Evolutionary conservation across 2,888 invertebrate species (phyloP), one percentile per base, ranked within the genome.

Genomic region (Platypus cylindrus): DNA sequence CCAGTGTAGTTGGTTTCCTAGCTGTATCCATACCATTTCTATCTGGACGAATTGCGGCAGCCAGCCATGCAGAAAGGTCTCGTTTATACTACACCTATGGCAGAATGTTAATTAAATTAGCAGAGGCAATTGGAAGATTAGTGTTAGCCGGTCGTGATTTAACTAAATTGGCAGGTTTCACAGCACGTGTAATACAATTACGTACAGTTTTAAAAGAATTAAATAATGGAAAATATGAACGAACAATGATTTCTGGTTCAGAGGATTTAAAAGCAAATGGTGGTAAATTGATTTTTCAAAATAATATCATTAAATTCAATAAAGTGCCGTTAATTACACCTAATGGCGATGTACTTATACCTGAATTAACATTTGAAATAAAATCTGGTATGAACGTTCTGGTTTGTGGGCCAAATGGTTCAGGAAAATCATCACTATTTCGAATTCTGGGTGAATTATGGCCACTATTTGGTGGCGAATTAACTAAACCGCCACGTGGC

Each of bases 321-420:
- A 68, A 73, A 40, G 97, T 98, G 14, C 95, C 97, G 2, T 68
- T 98, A 34, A 83, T 97, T 15, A 98, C 98, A 1, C 98, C 98
- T 2, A 97, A 95, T 55, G 97, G 97, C 0, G 97, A 98, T 60
- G 70, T 97, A 5, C 75, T 98, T 24, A 78, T 97, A 22, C 76
- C 80, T 49, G 87, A 90, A 49, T 66, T 97, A 9, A 74, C 73
- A 26, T 90, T 98, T 54, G 90, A 93, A 72, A 93, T 63, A 18
- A 48, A 48, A 30, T 91, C 93, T 0, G 95, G 95, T 24, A 85
- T 86, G 67, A 97, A 97, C 66, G 93, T 97, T 1, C 63, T 97
- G n/a, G 91, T 97, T 0, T 95, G 94, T 59, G 97, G 97, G 0
- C 97, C 97, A 2, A 98, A 98, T 60, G 97, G 98, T 1, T 93